phyloP scores from a whole-genome alignment of 2,797 vertebrate species.

The Coluber constrictor region DNA sequence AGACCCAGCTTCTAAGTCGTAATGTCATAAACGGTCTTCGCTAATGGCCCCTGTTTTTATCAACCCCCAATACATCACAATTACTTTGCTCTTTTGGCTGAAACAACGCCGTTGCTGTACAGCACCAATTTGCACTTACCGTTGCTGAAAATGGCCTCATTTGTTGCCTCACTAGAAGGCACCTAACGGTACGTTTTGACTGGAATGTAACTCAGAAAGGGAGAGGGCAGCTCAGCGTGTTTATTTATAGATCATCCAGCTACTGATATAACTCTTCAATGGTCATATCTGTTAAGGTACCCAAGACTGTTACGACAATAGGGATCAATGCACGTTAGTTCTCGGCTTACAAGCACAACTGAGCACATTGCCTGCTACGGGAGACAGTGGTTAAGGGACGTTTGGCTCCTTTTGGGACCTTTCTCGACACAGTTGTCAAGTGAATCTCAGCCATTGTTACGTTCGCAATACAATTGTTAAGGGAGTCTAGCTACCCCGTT shows the following conservation, averaged over 20 bases:
- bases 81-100: constrained; percentile 75
- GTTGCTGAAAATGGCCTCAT: constrained; percentile 39
- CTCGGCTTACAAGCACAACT: not conserved
- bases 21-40: constrained; percentile 87
- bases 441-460: not conserved
- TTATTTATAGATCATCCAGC: constrained; percentile 40
- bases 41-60: constrained; percentile 84
- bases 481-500: not conserved
- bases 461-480: not conserved
- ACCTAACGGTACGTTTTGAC: constrained; percentile 18
- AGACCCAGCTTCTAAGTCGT: constrained; percentile 82
- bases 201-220: constrained; percentile 46
- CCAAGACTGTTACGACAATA: not conserved
- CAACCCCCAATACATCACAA: constrained; percentile 81
- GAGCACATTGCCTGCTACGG: not conserved
- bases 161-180: constrained; percentile 27
- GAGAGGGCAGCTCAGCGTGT: constrained; percentile 20
- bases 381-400: too few relatives aligned
- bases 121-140: constrained; percentile 24
- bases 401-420: not conserved
- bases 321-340: constrained; percentile 7
- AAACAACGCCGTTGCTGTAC: constrained; percentile 48
- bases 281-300: constrained; percentile 58
- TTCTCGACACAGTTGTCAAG: not conserved
- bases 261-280: constrained; percentile 46